These are phyloP conservation scores for Macrophya annulata DNA, from an alignment of 2,888 invertebrate species.

Conservation along the genomic window DNA sequence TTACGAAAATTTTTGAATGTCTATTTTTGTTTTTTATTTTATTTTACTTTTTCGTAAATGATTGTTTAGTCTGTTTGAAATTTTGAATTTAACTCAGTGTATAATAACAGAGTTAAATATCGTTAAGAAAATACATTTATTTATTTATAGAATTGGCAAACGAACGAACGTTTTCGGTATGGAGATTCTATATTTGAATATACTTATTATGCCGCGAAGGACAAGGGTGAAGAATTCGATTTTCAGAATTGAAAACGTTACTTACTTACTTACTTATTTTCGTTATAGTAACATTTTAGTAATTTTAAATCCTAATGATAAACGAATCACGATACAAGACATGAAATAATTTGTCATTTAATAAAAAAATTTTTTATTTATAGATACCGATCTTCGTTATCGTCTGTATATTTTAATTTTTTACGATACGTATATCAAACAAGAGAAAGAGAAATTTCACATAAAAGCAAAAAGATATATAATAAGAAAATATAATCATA, in stretches of 20 bases:
- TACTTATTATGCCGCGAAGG: constrained; percentile 4
- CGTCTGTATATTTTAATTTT: too few species aligned
- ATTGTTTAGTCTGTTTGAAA: not conserved
- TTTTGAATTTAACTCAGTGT: too few species aligned
- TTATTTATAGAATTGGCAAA: constrained; percentile 28
- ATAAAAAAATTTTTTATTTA: too few species aligned
- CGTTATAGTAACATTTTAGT: too few species aligned
- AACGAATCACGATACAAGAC: too few species aligned
- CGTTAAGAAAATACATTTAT: not conserved
- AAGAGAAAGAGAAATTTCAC: too few species aligned
- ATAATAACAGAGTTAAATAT: not conserved
- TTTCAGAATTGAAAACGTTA: not conserved
- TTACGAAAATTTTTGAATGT: not conserved
- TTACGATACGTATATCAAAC: too few species aligned
- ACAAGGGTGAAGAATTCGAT: constrained; percentile 22
- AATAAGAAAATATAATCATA: not conserved
- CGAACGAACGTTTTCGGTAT: constrained; percentile 2
- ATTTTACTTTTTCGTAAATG: not conserved
- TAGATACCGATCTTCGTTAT: too few species aligned
- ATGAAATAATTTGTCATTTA: too few species aligned
- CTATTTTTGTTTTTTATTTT: not conserved
- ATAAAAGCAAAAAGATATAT: not conserved
- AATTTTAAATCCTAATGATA: not conserved
- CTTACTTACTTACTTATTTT: too few species aligned
- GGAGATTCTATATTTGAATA: constrained; percentile 46